These are phyloP conservation scores for Coracias cyanogaster DNA, from an alignment of 2,797 vertebrate species.

Conservation along the genomic window DNA sequence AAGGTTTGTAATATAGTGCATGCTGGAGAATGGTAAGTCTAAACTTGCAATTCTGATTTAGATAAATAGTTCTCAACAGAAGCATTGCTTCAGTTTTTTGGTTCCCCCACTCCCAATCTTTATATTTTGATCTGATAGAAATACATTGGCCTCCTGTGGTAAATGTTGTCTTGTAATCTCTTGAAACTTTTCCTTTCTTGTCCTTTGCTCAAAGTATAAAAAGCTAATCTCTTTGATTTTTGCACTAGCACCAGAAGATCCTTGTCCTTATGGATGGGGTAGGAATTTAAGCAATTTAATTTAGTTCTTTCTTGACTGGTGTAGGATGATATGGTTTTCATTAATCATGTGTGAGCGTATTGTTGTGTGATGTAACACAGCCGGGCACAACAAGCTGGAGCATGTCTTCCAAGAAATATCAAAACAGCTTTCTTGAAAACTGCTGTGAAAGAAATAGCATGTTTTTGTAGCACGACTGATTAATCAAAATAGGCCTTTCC, in stretches of 20 bases:
- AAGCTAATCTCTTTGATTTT: neutral
- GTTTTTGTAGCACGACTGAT: neutral
- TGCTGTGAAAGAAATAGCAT: conserved; percentile 5
- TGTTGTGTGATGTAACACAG: neutral
- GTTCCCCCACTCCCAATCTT: neutral
- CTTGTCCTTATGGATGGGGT: neutral
- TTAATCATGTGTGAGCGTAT: neutral
- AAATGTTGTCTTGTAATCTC: neutral
- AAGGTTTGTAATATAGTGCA: neutral
- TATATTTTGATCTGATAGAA: neutral
- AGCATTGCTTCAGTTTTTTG: neutral
- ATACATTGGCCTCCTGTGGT: neutral
- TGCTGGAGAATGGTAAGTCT: neutral
- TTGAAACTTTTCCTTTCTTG: neutral
- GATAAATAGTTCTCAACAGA: neutral
- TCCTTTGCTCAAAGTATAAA: neutral
- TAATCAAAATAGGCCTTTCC: conserved; percentile 27
- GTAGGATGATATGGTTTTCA: neutral
- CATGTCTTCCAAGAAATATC: conserved; percentile 17
- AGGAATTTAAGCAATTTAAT: neutral
- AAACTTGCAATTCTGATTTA: neutral
- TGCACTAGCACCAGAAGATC: neutral
- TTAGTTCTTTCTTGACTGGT: neutral
- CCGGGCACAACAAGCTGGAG: conserved; percentile 14
- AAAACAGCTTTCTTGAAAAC: conserved; percentile 19